Base-by-base conservation (phyloP, 2,888 invertebrate species). In the Ecdyonurus torrentis region DNA sequence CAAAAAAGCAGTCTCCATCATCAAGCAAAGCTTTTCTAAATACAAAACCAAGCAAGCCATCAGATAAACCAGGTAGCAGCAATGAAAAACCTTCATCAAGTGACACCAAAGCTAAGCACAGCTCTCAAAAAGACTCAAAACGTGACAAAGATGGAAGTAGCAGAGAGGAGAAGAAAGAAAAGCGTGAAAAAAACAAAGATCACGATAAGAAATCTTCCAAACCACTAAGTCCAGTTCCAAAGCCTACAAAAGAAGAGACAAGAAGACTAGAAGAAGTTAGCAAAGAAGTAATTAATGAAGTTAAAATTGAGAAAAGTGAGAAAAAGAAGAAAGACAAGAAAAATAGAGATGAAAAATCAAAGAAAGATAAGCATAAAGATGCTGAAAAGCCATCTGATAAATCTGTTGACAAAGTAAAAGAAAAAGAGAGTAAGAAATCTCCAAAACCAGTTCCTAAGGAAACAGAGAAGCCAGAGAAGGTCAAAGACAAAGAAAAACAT, bases 331-430 rank as follows among this genome's bases (percentile, higher is more conserved):
- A 79, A 62, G 79, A 77, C 69, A 85, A 82, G 52, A 63, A 63
- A 20, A 24, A 58, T 7, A 63, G 59, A 19, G 66, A 64, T 58
- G 65, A 66, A 63, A 65, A 66, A 22, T 22, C 63, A 24, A 83
- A 83, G 69, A 81, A 83, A 70, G 82, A 82, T 62, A 83, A 83
- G 70, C 81, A 83, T 59, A 76, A 79, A 69, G 81, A 82, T 63
- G 82, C 81, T 71, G 85, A 84, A 62, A 79, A 59, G 10, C 23
- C 52, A 7, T 1, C 63, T 18, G 63, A 63, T 55, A 74, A 74
- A 66, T 70, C 71, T 64, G 71, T 70, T 61, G 71, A 72, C 59
- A 71, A 71, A 61, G 73, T 73, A 22, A 69, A 69, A 69, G 68
- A 63, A 68, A 70, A 52, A 63, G 64, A 66, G 66, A 63, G 19